Evolutionary conservation across 2,888 invertebrate species (phyloP).

Genomic region (Arge pagana): DNA sequence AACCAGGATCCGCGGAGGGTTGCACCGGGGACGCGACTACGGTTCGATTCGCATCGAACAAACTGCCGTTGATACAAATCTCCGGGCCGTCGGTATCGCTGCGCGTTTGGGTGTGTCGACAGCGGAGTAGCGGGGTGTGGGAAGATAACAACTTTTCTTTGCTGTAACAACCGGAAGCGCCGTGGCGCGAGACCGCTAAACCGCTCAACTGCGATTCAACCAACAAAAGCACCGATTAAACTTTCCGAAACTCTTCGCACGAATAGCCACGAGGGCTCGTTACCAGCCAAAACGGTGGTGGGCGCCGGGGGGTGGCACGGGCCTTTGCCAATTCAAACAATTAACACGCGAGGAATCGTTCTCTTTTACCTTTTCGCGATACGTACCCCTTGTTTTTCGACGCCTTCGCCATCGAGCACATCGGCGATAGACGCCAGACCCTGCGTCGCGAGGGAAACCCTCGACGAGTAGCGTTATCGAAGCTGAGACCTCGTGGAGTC

Average conservation of each 20-base stretch:
- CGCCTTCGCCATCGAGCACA: not conserved
- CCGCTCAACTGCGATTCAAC: constrained; percentile 33
- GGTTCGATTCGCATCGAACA: constrained; percentile 48
- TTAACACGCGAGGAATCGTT: constrained; percentile 19
- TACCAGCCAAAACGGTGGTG: constrained; percentile 6
- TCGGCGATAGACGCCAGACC: not conserved
- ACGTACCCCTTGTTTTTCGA: not conserved
- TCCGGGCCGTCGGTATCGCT: constrained; percentile 52
- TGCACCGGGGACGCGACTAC: constrained; percentile 43
- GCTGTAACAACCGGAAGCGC: constrained; percentile 5
- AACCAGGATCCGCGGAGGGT: constrained; percentile 42
- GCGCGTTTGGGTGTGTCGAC: no score
- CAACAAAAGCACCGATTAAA: constrained; percentile 49
- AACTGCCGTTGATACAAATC: constrained; percentile 52
- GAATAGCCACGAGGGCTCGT: constrained; percentile 44
- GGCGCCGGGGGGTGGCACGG: constrained; percentile 11
- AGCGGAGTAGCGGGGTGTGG: not conserved
- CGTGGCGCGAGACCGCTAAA: not conserved
- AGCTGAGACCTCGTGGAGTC: no score
- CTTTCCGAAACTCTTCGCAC: constrained; percentile 57
- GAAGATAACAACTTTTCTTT: constrained; percentile 54
- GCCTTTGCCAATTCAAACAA: constrained; percentile 21
- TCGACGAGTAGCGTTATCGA: no score
- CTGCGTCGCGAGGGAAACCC: not conserved
- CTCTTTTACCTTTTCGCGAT: not conserved